phyloP scores from a whole-genome alignment of 2,888 invertebrate genomes.

The Scotopteryx bipunctaria region DNA sequence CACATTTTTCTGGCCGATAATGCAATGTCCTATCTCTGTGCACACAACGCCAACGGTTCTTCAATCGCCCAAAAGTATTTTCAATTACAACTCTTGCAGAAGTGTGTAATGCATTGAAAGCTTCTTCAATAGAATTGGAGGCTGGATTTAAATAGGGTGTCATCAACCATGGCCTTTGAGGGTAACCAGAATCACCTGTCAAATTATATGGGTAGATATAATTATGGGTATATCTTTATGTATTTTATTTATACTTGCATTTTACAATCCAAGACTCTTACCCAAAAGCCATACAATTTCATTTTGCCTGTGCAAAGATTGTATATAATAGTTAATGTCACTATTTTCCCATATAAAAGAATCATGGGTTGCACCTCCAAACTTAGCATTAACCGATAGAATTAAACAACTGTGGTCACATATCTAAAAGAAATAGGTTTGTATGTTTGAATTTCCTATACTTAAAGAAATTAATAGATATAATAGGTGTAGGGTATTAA shows the following conservation, averaged over 20 bases:
- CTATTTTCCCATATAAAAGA: conserved; percentile 41
- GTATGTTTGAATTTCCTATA: not conserved
- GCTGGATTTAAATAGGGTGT: too few species aligned
- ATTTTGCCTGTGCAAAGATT: conserved; percentile 3
- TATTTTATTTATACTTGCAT: conserved; percentile 1
- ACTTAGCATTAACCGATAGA: conserved; percentile 40
- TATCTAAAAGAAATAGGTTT: conserved; percentile 26
- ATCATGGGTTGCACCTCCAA: conserved; percentile 42
- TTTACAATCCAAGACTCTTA: too few species aligned
- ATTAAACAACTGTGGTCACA: conserved; percentile 34
- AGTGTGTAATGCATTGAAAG: too few species aligned
- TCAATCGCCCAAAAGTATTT: too few species aligned
- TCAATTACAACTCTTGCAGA: too few species aligned
- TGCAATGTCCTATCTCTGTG: too few species aligned
- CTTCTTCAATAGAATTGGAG: too few species aligned
- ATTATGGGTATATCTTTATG: not conserved
- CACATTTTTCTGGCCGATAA: too few species aligned
- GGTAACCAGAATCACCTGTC: not conserved
- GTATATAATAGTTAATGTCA: conserved; percentile 5
- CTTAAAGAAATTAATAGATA: too few species aligned
- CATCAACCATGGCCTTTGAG: not conserved
- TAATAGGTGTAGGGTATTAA: too few species aligned
- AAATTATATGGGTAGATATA: conserved; percentile 1
- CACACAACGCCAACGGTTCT: too few species aligned
- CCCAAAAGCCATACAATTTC: conserved; percentile 35